Base-by-base conservation (phyloP, 2,888 invertebrate genomes). In the Leptinotarsa juncta region DNA sequence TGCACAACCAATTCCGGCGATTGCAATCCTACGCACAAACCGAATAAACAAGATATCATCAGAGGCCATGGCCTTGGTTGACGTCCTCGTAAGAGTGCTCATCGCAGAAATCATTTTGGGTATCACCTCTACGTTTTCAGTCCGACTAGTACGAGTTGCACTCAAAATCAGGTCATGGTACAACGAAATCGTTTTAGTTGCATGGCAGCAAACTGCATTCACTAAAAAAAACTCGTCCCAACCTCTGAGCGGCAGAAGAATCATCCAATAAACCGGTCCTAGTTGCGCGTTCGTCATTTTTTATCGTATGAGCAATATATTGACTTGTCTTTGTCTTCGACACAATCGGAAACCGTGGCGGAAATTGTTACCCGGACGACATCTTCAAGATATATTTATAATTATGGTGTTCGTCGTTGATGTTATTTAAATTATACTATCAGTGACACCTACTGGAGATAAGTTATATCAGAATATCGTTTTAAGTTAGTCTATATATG, bases 161-260 rank as follows among this genome's bases (percentile, higher is more conserved):
- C 84, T 86, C 84, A 85, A 82, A 87, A 87, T 86, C 86, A 86
- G 87, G 87, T 87, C 87, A 87, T 87, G 86, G 85, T 86, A 87
- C 86, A 86, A 87, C 86, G 85, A 86, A 87, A 87, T 86, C 86
- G 86, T 85, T 86, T 86, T 86, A 83, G 84, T 85, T 86, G 85
- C 86, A 86, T 85, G 82, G 85, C 85, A 84, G 86, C 85, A 84
- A 78, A 84, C 84, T 85, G 85, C 85, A 85, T 85, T 85, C 84
- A 85, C 85, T 85, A 86, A 87, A 87, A 32, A 57, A 77, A 86
- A 86, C 86, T 86, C 84, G 86, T 85, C 86, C 84, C 85, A 87
- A 86, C 85, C 84, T 86, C 83, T 84, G 85, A 86, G 86, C 84
- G 83, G 83, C 83, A 84, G 84, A 85, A 84, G 85, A 85, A 85